Conservation (phyloP, 2,113 vertebrate genomes). For the Fregetta grallaria region DNA sequence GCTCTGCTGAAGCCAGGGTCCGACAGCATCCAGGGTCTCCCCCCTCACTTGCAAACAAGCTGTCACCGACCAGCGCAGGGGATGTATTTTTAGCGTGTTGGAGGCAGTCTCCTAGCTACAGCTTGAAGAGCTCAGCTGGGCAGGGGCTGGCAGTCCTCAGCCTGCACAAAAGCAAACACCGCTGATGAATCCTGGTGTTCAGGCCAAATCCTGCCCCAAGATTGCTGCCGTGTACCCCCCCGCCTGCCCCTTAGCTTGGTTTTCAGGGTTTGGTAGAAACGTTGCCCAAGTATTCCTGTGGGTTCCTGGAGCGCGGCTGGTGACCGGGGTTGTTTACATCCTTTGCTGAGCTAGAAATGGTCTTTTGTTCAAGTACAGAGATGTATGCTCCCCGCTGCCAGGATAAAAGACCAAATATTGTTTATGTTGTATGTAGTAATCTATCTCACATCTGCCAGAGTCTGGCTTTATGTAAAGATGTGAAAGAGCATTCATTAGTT, state of each 20-base stretch:
- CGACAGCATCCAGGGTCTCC: neutral
- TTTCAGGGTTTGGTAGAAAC: neutral
- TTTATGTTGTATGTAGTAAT: constrained; percentile 41
- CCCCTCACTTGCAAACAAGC: neutral
- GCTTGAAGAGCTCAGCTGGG: constrained; percentile 9
- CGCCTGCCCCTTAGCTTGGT: neutral
- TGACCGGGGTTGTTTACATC: neutral
- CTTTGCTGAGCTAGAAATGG: neutral
- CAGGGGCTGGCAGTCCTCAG: constrained; percentile 27
- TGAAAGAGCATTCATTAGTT: constrained; percentile 43
- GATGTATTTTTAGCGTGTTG: constrained; percentile 17
- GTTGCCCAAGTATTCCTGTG: neutral
- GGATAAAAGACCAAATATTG: constrained; percentile 44
- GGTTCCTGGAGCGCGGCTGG: neutral
- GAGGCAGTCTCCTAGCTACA: constrained; percentile 57
- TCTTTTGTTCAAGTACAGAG: constrained; percentile 32
- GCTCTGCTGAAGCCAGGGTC: neutral
- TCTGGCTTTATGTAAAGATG: constrained; percentile 50
- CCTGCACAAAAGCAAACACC: neutral
- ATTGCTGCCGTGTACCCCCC: neutral
- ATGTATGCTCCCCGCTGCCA: neutral
- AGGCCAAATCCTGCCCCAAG: neutral
- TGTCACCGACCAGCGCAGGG: neutral
- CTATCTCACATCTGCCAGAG: constrained; percentile 38
- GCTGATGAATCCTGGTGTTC: neutral